Percentiles rank a stretch among this genome's conserved stretches.
Evolutionary conservation across 2,888 invertebrate genomes (phyloP).

Genomic region (Drosophila cognata): DNA sequence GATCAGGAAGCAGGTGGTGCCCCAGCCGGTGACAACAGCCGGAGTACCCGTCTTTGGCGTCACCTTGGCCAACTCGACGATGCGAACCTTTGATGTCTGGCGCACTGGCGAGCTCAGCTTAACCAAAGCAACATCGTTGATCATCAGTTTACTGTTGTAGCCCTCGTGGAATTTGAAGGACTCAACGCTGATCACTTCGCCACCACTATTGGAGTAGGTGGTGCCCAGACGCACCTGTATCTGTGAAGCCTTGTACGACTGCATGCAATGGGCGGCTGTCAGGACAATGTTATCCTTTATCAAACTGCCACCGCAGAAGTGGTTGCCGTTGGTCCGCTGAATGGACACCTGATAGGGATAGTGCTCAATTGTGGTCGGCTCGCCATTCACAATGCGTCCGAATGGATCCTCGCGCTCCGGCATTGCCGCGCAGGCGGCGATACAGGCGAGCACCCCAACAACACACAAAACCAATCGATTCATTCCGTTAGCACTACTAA

Average conservation of each 20-base stretch:
- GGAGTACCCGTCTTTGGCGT: conserved; percentile 72
- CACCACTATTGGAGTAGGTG: conserved; percentile 77
- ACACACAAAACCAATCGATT: conserved; percentile 52
- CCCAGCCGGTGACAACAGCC: conserved; percentile 83
- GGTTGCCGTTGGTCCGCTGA: conserved; percentile 72
- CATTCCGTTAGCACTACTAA: conserved; percentile 48
- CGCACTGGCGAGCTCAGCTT: conserved; percentile 78
- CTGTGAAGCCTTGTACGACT: conserved; percentile 45
- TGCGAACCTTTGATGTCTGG: conserved; percentile 58
- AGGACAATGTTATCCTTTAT: conserved; percentile 79
- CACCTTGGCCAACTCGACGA: conserved; percentile 67
- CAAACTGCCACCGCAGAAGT: conserved; percentile 86
- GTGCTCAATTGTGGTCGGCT: conserved; percentile 80
- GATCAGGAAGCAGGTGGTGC: conserved; percentile 72
- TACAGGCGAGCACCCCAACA: conserved; percentile 53
- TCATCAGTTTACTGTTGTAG: conserved; percentile 79
- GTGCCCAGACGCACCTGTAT: conserved; percentile 84
- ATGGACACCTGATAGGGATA: conserved; percentile 86
- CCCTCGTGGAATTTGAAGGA: conserved; percentile 75
- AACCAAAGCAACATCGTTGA: conserved; percentile 85
- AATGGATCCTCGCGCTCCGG: conserved; percentile 61
- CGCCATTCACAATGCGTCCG: conserved; percentile 85
- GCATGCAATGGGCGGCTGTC: conserved; percentile 85
- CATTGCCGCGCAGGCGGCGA: conserved; percentile 25
- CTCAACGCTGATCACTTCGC: conserved; percentile 81